phyloP scores from a whole-genome alignment of 2,113 vertebrate genomes.

The Alouatta palliata region DNA sequence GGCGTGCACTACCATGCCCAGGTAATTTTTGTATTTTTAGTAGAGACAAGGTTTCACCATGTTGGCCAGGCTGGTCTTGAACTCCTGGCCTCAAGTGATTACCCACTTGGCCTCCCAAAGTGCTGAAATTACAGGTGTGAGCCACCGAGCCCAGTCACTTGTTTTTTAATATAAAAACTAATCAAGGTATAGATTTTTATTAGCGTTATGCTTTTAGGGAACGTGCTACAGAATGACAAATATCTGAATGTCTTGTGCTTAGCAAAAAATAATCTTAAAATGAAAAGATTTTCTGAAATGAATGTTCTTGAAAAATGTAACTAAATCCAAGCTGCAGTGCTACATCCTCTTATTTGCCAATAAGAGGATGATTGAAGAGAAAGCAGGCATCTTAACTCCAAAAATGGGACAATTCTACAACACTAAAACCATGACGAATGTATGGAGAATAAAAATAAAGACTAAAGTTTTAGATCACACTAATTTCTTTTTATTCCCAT shows the following conservation, averaged over 20 bases:
- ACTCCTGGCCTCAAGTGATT: too few relatives aligned
- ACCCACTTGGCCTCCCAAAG: too few relatives aligned
- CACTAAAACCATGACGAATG: background rate
- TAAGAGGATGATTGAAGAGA: conserved; percentile 30
- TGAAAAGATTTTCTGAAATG: background rate
- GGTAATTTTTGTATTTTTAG: too few relatives aligned
- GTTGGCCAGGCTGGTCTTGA: too few relatives aligned
- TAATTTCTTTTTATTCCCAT: conserved; percentile 8
- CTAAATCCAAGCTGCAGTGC: background rate
- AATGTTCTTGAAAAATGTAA: background rate
- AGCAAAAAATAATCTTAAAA: background rate
- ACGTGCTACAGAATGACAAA: background rate
- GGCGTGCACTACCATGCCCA: too few relatives aligned
- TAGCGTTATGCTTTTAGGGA: background rate
- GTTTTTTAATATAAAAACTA: background rate
- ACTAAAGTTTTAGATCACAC: background rate
- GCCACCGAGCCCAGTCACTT: background rate
- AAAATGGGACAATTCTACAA: conserved; percentile 14
- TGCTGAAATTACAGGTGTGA: too few relatives aligned
- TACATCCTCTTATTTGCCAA: background rate
- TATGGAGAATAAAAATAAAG: conserved; percentile 40
- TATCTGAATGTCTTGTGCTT: background rate
- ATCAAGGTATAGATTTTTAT: background rate
- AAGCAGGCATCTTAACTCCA: background rate
- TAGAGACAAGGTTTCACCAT: too few relatives aligned